phyloP scores from a whole-genome alignment of 1,140 invertebrate species.

The Anoplolepis gracilipes region DNA sequence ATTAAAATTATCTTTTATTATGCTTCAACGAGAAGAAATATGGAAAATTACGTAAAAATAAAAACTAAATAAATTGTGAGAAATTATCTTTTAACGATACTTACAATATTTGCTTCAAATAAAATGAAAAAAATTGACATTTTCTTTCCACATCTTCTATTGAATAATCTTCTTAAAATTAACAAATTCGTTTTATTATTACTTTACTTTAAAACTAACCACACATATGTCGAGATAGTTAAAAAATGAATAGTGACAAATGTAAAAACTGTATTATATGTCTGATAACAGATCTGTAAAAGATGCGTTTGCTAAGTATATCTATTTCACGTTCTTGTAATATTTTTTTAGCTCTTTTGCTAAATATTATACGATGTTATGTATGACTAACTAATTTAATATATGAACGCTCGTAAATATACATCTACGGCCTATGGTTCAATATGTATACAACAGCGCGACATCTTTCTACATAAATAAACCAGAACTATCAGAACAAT shows the following conservation, averaged over 20 bases:
- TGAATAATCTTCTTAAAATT: background rate
- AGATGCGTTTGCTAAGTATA: conserved; percentile 11
- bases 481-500: conserved; percentile 26
- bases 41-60: background rate
- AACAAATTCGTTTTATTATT: background rate
- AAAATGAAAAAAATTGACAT: background rate
- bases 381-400: conserved; percentile 36
- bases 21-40: conserved; percentile 4
- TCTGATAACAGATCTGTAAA: conserved; percentile 18
- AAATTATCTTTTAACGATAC: conserved; percentile 9
- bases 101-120: background rate
- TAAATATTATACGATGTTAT: conserved; percentile 14
- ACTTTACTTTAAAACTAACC: background rate
- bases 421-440: conserved; percentile 8
- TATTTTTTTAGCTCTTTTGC: conserved; percentile 13
- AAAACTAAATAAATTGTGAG: background rate
- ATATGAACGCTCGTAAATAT: conserved; percentile 29
- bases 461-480: conserved; percentile 53
- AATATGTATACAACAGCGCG: conserved; percentile 37
- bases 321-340: conserved; percentile 31
- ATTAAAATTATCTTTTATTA: conserved; percentile 30
- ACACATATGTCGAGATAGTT: background rate
- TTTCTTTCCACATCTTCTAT: background rate
- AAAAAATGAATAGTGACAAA: conserved; percentile 10
- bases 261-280: background rate